Percentiles rank a stretch among this genome's conserved stretches.
These are phyloP conservation scores for Ophion obscuratus DNA, from an alignment of 2,888 invertebrate genomes.

Conservation along the genomic window DNA sequence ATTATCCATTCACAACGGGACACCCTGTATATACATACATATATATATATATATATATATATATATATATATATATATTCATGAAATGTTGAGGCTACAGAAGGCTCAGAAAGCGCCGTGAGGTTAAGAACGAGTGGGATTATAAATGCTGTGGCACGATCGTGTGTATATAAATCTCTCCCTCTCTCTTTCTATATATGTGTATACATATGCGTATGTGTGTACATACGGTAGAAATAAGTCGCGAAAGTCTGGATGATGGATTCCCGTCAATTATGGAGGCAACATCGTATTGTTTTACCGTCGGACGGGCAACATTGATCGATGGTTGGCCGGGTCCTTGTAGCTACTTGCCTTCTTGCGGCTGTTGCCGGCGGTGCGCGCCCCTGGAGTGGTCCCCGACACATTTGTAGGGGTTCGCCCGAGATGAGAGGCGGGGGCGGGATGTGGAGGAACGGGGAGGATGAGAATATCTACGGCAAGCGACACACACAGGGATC, in stretches of 20 bases:
- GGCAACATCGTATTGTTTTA: slow-evolving; percentile 84
- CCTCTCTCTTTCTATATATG: background rate
- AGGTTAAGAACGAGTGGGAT: slow-evolving; percentile 45
- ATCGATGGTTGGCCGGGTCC: slow-evolving; percentile 80
- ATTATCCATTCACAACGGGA: too few species aligned
- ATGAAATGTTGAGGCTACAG: slow-evolving; percentile 21
- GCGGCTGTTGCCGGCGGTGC: slow-evolving; percentile 64
- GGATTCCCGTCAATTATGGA: slow-evolving; percentile 84
- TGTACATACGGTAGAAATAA: slow-evolving; percentile 61
- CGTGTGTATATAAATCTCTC: slow-evolving; percentile 33
- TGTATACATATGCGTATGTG: slow-evolving; percentile 20
- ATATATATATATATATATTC: background rate
- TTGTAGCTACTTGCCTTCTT: slow-evolving; percentile 79
- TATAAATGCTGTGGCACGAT: slow-evolving; percentile 51
- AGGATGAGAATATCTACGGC: slow-evolving; percentile 47
- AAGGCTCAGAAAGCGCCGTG: slow-evolving; percentile 47
- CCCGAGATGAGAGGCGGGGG: slow-evolving; percentile 2
- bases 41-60: slow-evolving; percentile 1
- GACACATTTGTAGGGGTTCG: slow-evolving; percentile 69
- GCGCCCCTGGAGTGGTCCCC: slow-evolving; percentile 65
- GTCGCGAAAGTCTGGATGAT: slow-evolving; percentile 82
- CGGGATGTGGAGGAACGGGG: background rate
- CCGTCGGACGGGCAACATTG: slow-evolving; percentile 82
- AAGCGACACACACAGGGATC: slow-evolving; percentile 51
- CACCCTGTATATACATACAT: too few species aligned